Evolutionary conservation across 1,140 invertebrate genomes (phyloP).

Genomic region (Drosophila kurseongensis): DNA sequence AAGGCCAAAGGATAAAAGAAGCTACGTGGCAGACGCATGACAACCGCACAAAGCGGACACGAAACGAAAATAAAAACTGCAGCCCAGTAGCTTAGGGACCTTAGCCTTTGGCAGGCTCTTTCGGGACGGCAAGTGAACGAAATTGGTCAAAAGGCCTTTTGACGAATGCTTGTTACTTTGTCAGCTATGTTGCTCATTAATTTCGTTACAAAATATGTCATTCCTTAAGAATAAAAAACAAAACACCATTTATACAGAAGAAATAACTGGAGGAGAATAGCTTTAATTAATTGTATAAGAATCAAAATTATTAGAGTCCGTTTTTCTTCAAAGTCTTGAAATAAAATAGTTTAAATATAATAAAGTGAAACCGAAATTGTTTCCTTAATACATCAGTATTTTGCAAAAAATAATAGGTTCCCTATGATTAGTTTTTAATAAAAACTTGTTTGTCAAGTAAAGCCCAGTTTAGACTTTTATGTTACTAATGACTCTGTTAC

Average conservation of each 20-base stretch:
- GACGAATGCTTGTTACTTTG: conserved; percentile 13
- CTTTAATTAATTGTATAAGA: background rate
- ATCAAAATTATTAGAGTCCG: background rate
- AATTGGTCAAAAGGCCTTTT: conserved; percentile 7
- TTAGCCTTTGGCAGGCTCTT: conserved; percentile 30
- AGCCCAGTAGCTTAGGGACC: conserved; percentile 28
- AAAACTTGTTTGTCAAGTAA: no score
- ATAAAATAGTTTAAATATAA: no score
- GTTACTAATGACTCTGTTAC: no score
- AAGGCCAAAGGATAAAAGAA: conserved; percentile 25
- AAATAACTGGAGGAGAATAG: no score
- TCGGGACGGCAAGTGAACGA: conserved; percentile 12
- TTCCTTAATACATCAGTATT: no score
- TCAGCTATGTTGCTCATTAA: conserved; percentile 7
- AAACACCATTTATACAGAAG: no score
- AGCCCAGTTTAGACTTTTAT: no score
- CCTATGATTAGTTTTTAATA: no score
- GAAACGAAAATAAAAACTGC: conserved; percentile 63
- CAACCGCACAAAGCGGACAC: conserved; percentile 55
- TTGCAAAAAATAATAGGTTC: no score
- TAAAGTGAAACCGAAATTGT: no score
- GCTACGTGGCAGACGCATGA: conserved; percentile 56
- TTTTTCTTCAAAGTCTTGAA: no score
- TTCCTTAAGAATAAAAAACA: background rate
- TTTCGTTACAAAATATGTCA: background rate